phyloP scores from a whole-genome alignment of 2,797 vertebrate species.

The Naso thynnoides region DNA sequence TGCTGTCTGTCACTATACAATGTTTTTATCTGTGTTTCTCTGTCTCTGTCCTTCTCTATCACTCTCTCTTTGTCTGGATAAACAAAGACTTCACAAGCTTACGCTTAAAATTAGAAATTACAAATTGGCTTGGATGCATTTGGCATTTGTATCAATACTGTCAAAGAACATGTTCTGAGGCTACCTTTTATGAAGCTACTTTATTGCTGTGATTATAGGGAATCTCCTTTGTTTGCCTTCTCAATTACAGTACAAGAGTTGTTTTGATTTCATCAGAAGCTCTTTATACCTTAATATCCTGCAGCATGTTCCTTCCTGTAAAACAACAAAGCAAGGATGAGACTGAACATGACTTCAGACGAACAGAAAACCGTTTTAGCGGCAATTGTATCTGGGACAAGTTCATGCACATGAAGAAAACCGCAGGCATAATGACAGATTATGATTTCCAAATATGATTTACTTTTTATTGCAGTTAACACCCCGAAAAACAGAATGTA shows the following conservation, averaged over 20 bases:
- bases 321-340: slow-evolving; percentile 51
- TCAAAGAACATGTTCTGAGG: slow-evolving; percentile 16
- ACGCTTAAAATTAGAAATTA: not conserved
- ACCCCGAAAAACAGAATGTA: not conserved
- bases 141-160: not conserved
- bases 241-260: slow-evolving; percentile 23
- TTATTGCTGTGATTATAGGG: slow-evolving; percentile 39
- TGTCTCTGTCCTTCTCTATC: not conserved
- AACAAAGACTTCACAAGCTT: not conserved
- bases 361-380: slow-evolving; percentile 8
- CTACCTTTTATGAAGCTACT: slow-evolving; percentile 16
- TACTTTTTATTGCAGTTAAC: not conserved
- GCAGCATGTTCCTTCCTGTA: slow-evolving; percentile 62
- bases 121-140: not conserved
- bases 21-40: slow-evolving; percentile 13
- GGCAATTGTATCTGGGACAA: not conserved
- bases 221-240: slow-evolving; percentile 41
- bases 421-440: not conserved
- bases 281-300: slow-evolving; percentile 71
- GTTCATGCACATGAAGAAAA: not conserved
- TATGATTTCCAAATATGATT: slow-evolving; percentile 13
- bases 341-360: slow-evolving; percentile 30
- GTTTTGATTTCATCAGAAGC: slow-evolving; percentile 54
- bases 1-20: not conserved
- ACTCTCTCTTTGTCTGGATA: not conserved